These are phyloP conservation scores for Diaphora mendica DNA, from an alignment of 2,888 invertebrate genomes.

Conservation along the genomic window DNA sequence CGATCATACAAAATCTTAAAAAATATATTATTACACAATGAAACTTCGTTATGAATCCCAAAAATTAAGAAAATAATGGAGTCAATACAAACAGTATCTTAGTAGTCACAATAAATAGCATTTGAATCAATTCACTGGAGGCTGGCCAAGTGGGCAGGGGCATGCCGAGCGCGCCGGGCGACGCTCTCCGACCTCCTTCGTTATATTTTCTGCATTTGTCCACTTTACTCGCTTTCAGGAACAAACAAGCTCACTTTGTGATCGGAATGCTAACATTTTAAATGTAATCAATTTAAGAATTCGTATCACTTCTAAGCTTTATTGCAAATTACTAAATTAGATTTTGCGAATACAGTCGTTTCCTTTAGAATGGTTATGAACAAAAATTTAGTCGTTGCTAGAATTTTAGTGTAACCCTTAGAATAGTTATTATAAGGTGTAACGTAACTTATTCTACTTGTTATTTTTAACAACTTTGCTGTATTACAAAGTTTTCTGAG, in stretches of 20 bases:
- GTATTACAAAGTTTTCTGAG: not conserved
- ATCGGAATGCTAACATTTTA: constrained; percentile 70
- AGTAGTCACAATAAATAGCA: constrained; percentile 69
- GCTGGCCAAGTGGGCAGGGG: constrained; percentile 68
- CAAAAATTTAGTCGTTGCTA: not conserved
- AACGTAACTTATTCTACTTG: not conserved
- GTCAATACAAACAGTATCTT: constrained; percentile 53
- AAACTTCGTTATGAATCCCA: constrained; percentile 5
- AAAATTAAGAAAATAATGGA: constrained; percentile 40
- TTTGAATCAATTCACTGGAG: constrained; percentile 79
- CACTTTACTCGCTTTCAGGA: constrained; percentile 78
- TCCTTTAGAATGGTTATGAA: not conserved
- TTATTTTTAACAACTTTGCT: not conserved
- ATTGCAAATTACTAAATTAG: constrained; percentile 43
- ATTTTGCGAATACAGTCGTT: constrained; percentile 18
- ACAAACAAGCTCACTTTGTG: constrained; percentile 77
- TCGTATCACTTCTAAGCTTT: constrained; percentile 40
- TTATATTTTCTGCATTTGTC: constrained; percentile 76
- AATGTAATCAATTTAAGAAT: constrained; percentile 54
- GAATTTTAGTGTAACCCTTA: too few species aligned
- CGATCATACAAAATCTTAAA: not conserved
- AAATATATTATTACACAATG: constrained; percentile 13
- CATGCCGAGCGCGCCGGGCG: constrained; percentile 29
- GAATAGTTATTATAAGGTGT: too few species aligned
- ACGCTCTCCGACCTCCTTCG: constrained; percentile 60